Evolutionary conservation across 2,113 vertebrate species (phyloP).

Genomic region (Leptodactylus fuscus): DNA sequence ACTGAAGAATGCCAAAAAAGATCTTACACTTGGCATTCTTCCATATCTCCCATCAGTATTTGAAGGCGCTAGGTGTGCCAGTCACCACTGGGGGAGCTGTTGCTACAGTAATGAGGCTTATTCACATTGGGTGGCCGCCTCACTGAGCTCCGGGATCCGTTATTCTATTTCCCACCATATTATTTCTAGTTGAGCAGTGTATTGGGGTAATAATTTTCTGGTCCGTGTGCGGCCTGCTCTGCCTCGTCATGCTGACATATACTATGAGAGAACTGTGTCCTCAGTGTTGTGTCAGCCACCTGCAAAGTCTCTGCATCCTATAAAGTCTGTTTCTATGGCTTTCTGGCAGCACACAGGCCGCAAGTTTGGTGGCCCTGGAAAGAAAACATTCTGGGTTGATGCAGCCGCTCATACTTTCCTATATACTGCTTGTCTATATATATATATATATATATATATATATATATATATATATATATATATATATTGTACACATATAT

Average conservation of each 20-base stretch:
- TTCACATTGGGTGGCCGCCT: neutral
- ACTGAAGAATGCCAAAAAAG: too few species aligned
- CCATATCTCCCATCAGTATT: too few species aligned
- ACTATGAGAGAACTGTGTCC: neutral
- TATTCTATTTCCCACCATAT: neutral
- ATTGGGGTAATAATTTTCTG: neutral
- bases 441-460: too few species aligned
- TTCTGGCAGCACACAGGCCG: neutral
- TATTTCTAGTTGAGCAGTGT: neutral
- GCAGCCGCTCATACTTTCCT: neutral
- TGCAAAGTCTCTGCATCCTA: neutral
- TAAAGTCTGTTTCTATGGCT: slow-evolving; percentile 1
- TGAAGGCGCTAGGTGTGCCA: too few species aligned
- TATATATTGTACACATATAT: too few species aligned
- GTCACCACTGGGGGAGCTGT: neutral
- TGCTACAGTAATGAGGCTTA: neutral
- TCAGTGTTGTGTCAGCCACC: neutral
- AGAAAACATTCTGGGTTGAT: neutral
- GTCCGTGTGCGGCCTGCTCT: neutral
- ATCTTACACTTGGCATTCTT: too few species aligned
- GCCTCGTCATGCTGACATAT: neutral
- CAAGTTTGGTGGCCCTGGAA: slow-evolving; percentile 3
- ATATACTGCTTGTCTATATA: neutral
- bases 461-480: too few species aligned
- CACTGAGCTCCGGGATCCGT: neutral